Base-by-base conservation (phyloP, 37 sponge, comb jelly and placozoan genomes). In the Ephydatia muelleri region DNA sequence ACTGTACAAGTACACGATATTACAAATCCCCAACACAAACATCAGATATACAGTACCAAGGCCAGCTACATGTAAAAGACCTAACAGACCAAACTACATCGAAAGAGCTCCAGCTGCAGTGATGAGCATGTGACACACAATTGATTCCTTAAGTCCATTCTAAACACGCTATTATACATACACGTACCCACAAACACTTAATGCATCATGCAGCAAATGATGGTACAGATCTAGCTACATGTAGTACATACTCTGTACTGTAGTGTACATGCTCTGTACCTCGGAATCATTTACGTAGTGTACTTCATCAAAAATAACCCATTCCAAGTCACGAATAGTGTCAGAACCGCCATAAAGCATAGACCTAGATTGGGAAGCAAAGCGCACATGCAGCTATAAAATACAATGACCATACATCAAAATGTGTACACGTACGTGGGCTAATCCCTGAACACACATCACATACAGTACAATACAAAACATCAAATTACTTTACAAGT, bases 321-420 rank as follows among this genome's bases (percentile, higher is more conserved):
- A 98, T 76, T 98, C 98, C 66, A 98, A 87, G 81, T 98, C 98
- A 35, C 98, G 82, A 38, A 95, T 95, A 8, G 91, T 82, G 70
- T 98, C 98, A 84, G 98, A 98, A 3, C 98, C 98, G 91, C 94
- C 93, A 81, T 98, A 98, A 78, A 98, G 74, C 98, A 98, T 98
- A 3, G 96, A 96, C 82, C 98, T 96, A 72, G 33, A 85, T n/a
- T 8, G 19, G 6, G 43, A 43, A 43, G 3, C 6, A 6, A 43
- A 43, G 6, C n/a, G 6, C 43, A 43, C 3, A 6, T 43, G 6
- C 43, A 43, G 43, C 6, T 9, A 43, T 6, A 9, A 43, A 6
- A 9, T 43, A 9, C 43, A 43, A 6, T 43, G 43, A 43, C 43
- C 57, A 57, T 14, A 13, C 6, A 57, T 13, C 57, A 57, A 1